These are phyloP conservation scores for Harmothoe impar DNA, from an alignment of 2,888 invertebrate species.

Conservation along the genomic window DNA sequence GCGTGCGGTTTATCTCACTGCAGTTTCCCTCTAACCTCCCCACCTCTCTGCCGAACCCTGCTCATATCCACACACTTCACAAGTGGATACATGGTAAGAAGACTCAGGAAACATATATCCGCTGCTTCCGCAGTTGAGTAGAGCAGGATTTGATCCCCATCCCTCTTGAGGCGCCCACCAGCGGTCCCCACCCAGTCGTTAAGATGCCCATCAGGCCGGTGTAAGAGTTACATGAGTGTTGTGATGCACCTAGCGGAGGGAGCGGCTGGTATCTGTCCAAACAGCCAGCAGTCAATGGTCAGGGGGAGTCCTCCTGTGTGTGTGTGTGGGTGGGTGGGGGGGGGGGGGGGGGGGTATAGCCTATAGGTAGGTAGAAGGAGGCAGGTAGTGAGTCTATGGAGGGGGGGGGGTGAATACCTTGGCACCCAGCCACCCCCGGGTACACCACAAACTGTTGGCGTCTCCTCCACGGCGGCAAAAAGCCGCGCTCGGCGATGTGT, in stretches of 20 bases:
- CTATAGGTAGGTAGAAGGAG: background rate
- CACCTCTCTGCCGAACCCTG: too few relatives aligned
- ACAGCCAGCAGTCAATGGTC: background rate
- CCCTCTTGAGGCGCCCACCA: too few relatives aligned
- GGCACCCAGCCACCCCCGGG: constrained; percentile 3
- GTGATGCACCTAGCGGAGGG: background rate
- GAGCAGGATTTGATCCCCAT: too few relatives aligned
- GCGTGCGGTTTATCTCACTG: too few relatives aligned
- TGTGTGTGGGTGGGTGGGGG: background rate
- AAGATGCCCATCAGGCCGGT: too few relatives aligned
- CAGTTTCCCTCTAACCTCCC: too few relatives aligned
- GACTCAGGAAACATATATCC: too few relatives aligned
- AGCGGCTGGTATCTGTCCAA: constrained; percentile 4
- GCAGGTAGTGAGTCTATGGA: background rate
- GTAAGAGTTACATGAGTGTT: too few relatives aligned
- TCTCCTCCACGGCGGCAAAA: constrained; percentile 14
- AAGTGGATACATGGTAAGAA: too few relatives aligned
- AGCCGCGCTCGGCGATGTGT: background rate
- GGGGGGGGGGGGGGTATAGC: background rate
- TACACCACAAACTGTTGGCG: background rate
- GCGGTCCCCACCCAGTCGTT: too few relatives aligned
- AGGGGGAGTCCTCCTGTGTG: background rate
- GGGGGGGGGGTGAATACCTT: background rate
- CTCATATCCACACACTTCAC: too few relatives aligned
- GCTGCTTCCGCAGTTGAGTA: too few relatives aligned